phyloP scores from a whole-genome alignment of 2,888 invertebrate species.

The Bhutanitis thaidina region DNA sequence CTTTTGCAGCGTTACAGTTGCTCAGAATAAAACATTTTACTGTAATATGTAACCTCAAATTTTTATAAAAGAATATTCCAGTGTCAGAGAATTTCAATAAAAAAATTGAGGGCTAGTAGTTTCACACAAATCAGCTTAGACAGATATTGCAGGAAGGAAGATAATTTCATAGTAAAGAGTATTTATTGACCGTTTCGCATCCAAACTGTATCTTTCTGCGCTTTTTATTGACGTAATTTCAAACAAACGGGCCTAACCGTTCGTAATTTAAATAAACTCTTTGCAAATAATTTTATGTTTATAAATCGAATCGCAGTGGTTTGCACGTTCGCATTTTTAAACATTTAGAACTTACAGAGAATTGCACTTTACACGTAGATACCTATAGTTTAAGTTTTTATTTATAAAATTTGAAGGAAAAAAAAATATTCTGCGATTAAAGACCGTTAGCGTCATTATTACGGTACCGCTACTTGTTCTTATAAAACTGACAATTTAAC shows the following conservation, averaged over 20 bases:
- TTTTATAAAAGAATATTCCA: too few species aligned
- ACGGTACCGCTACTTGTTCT: background rate
- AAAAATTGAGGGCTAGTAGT: background rate
- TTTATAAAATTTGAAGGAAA: too few species aligned
- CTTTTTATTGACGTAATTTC: slow-evolving; percentile 8
- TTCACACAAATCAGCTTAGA: background rate
- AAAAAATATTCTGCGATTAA: too few species aligned
- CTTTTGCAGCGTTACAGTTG: too few species aligned
- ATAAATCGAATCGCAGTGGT: background rate
- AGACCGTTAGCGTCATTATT: too few species aligned
- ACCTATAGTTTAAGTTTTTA: too few species aligned
- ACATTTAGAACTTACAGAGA: too few species aligned
- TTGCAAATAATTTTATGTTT: background rate
- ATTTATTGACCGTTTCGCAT: slow-evolving; percentile 3
- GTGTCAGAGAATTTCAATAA: background rate
- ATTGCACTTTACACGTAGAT: too few species aligned
- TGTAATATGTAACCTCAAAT: too few species aligned
- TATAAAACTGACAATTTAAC: slow-evolving; percentile 10
- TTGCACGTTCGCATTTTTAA: background rate
- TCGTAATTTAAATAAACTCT: background rate
- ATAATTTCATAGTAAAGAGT: slow-evolving; percentile 4
- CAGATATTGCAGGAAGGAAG: slow-evolving; percentile 1
- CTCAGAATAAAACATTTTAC: too few species aligned
- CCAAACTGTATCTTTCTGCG: background rate
- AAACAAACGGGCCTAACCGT: background rate